Base-by-base conservation (phyloP, 2,113 vertebrate species). In the Tiliqua scincoides region DNA sequence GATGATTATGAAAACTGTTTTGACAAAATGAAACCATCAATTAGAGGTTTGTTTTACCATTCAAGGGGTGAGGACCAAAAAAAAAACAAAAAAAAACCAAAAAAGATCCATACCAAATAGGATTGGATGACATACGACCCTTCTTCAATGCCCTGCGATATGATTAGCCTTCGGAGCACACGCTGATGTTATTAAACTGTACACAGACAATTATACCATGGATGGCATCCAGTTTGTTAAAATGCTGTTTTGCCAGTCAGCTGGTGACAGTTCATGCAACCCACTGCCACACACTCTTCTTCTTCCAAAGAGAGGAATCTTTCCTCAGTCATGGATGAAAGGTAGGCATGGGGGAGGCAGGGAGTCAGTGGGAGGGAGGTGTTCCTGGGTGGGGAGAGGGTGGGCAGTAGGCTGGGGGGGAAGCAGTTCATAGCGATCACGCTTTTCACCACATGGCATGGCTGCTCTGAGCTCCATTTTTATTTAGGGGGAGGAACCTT, bases 181-280 rank as follows among this genome's bases (percentile, higher is more conserved):
- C 15, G 54, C n/a, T 59, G 71, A 88, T 75, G 54, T 88, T 78
- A 76, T 23, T 83, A 82, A 83, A 79, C 80, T 81, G 78, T 87
- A 85, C 37, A 32, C 20, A 85, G 0, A 0, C 14, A 62, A n/a
- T 75, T 76, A 40, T 35, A 85, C 40, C 82, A 67, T 30, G 84
- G 78, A 86, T 89, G 14, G 20, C n/a, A 89, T 89, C 85, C 25
- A 59, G 17, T 14, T 75, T 86, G 67, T 93, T 88, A 90, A 35
- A 18, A 43, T 78, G 32, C 87, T 87, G 65, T 35, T 85, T 48
- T 85, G 43, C 79, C 61, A 12, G 86, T 74, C 37, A 67, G 81
- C 80, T 52, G 82, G 57, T 93, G 78, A 85, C 71, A 81, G 68
- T 48, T 14, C 61, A 0, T 63, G 17, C 21, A 73, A 35, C 37